These are phyloP conservation scores for Nesogale talazaci DNA, from an alignment of 2,113 vertebrate genomes.

Conservation along the genomic window DNA sequence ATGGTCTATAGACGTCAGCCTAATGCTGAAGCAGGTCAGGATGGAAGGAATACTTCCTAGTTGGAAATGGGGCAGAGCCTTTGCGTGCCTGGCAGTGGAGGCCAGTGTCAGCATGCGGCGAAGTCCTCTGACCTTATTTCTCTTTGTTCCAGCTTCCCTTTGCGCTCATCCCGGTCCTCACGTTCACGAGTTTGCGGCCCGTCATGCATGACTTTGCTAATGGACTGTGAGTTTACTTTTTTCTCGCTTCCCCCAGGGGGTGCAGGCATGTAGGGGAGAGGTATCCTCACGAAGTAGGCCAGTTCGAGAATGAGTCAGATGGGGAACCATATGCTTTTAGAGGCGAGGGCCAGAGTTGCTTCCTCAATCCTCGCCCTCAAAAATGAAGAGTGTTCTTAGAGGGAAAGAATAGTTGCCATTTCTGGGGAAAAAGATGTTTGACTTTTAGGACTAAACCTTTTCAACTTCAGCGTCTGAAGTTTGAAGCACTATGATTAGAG, in stretches of 20 bases:
- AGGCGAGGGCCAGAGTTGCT: background rate
- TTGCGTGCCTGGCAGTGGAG: background rate
- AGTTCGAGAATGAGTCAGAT: background rate
- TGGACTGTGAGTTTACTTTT: conserved; percentile 91
- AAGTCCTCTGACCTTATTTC: background rate
- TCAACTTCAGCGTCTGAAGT: background rate
- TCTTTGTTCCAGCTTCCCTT: conserved; percentile 92
- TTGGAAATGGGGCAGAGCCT: background rate
- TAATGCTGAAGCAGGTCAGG: background rate
- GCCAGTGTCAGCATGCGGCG: background rate
- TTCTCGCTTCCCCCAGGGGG: background rate
- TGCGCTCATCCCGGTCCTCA: conserved; percentile 96
- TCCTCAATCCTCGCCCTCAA: background rate
- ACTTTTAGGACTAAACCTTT: background rate
- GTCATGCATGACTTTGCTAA: conserved; percentile 97
- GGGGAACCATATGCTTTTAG: background rate
- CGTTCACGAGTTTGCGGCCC: conserved; percentile 93
- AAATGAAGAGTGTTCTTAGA: background rate
- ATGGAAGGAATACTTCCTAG: background rate
- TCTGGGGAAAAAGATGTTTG: background rate
- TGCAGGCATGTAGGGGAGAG: background rate
- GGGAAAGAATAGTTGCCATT: background rate
- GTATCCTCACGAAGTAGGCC: background rate
- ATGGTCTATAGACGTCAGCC: background rate
- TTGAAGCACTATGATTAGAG: conserved; percentile 4